These are phyloP conservation scores for Apodemus sylvaticus DNA, from an alignment of 2,113 vertebrate genomes.

Conservation along the genomic window DNA sequence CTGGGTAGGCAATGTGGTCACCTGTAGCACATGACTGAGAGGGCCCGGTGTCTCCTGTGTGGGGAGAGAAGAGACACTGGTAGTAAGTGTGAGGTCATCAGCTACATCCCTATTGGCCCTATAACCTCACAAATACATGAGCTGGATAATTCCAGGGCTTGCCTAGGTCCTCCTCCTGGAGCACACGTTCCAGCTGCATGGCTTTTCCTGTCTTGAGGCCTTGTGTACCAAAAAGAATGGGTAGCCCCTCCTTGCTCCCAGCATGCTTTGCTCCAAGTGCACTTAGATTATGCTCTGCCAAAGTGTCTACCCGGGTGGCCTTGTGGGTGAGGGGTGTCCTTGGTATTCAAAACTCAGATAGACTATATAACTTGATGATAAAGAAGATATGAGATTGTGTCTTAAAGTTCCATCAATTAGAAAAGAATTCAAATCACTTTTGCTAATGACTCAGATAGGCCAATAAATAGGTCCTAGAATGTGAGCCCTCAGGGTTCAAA, in stretches of 20 bases:
- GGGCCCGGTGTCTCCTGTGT: background rate
- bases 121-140: background rate
- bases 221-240: background rate
- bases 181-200: no score
- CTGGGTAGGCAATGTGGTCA: background rate
- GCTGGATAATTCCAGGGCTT: background rate
- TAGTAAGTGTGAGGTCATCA: background rate
- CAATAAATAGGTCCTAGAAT: fast-evolving
- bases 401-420: background rate
- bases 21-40: conserved; percentile 19
- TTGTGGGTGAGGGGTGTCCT: fast-evolving
- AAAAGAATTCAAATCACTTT: background rate
- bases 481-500: background rate
- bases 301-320: background rate
- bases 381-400: background rate
- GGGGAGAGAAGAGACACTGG: background rate
- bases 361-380: no score
- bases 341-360: fast-evolving
- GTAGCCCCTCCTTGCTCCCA: background rate
- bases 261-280: background rate
- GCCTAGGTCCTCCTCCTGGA: fast-evolving
- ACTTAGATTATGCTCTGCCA: fast-evolving
- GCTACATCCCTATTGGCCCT: fast-evolving
- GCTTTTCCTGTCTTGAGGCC: no score
- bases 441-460: fast-evolving